Percentiles rank a stretch among this genome's conserved stretches.
Conservation (phyloP, 1,140 invertebrate genomes). For the Zeugodacus cucurbitae region DNA sequence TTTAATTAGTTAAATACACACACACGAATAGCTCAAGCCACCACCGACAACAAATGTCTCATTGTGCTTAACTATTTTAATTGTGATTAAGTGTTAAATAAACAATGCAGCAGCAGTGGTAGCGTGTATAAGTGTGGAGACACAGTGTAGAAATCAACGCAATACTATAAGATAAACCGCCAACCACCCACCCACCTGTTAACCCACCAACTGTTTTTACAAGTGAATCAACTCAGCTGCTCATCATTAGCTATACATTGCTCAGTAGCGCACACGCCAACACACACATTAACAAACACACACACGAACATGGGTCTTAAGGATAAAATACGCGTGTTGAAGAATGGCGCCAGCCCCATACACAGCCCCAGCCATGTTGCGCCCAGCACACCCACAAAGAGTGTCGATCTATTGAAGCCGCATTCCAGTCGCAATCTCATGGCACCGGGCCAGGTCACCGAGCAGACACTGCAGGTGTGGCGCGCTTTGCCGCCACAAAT, state of each 20-base stretch:
- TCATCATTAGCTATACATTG: not conserved
- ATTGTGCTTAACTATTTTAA: slow-evolving; percentile 3
- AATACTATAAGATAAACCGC: not conserved
- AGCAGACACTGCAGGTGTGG: slow-evolving; percentile 73
- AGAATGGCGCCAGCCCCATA: slow-evolving; percentile 43
- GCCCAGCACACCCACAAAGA: not conserved
- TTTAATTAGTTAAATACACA: slow-evolving; percentile 19
- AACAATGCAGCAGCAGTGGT: not conserved
- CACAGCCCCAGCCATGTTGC: not conserved
- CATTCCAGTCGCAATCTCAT: slow-evolving; percentile 44
- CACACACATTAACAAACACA: slow-evolving; percentile 8
- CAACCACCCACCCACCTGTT: not conserved
- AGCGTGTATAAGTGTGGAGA: not conserved
- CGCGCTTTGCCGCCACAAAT: slow-evolving; percentile 71
- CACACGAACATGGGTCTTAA: slow-evolving; percentile 51
- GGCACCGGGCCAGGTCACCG: slow-evolving; percentile 68
- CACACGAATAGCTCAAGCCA: not conserved
- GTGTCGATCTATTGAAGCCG: slow-evolving; percentile 42
- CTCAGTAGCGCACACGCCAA: not conserved
- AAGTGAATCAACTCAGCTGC: not conserved
- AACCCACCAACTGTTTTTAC: not conserved
- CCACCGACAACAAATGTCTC: not conserved
- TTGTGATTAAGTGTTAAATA: not conserved
- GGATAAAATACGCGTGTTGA: slow-evolving; percentile 51
- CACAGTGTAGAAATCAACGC: not conserved